Conservation (phyloP, 1,140 invertebrate species). For the Bombus huntii region DNA sequence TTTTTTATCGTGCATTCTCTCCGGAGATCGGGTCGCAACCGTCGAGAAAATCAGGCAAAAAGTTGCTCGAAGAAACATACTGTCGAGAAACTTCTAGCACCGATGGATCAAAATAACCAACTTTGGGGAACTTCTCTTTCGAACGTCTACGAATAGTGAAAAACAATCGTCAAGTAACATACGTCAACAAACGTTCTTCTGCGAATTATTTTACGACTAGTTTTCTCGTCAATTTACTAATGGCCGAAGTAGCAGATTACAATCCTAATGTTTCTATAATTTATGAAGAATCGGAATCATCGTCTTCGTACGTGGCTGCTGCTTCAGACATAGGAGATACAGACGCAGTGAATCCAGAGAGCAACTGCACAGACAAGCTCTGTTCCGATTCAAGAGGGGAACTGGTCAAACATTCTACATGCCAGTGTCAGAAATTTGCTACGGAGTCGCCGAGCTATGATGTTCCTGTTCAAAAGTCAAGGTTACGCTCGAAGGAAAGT, state of each 20-base stretch:
- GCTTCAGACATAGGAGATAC: neutral
- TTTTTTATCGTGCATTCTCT: conserved; percentile 69
- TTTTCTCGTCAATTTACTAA: neutral
- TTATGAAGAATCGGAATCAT: neutral
- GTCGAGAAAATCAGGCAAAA: conserved; percentile 49
- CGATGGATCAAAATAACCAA: neutral
- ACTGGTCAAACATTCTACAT: neutral
- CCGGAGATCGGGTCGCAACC: conserved; percentile 17
- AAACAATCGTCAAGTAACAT: neutral
- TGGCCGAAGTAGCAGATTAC: neutral
- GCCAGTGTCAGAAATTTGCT: conserved; percentile 3
- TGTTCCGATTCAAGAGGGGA: neutral
- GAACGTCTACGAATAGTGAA: neutral
- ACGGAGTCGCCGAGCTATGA: neutral
- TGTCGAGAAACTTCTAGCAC: neutral
- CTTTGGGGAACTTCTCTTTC: neutral
- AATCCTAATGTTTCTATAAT: neutral
- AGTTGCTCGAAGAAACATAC: neutral
- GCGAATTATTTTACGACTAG: neutral
- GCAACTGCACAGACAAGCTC: neutral
- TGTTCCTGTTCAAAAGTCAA: conserved; percentile 41
- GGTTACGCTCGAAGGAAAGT: conserved; percentile 29
- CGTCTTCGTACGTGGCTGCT: neutral
- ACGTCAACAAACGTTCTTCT: neutral
- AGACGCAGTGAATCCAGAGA: neutral